phyloP scores from a whole-genome alignment of 1,140 invertebrate genomes.

The Amyelois transitella region DNA sequence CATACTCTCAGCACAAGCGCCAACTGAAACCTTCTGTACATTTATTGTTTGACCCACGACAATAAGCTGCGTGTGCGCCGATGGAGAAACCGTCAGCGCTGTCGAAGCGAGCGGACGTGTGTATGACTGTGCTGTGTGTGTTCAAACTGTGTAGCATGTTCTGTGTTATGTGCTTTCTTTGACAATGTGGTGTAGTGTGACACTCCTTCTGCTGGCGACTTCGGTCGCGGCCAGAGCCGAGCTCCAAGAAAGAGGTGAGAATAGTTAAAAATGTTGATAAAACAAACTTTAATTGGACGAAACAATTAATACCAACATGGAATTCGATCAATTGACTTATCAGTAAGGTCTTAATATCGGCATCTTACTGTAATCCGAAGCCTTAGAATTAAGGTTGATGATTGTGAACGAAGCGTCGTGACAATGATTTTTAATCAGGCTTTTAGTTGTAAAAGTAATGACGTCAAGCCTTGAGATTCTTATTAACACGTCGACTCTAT shows the following conservation, averaged over 20 bases:
- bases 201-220: constrained; percentile 28
- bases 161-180: constrained; percentile 31
- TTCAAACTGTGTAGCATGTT: constrained; percentile 48
- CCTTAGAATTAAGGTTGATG: too few species aligned
- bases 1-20: too few species aligned
- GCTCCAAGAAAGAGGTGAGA: constrained; percentile 55
- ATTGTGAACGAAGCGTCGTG: too few species aligned
- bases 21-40: constrained; percentile 11
- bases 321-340: background rate
- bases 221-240: constrained; percentile 36
- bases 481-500: background rate
- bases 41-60: constrained; percentile 23
- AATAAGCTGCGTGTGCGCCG: constrained; percentile 35
- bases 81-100: constrained; percentile 29
- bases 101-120: constrained; percentile 39
- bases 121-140: constrained; percentile 21
- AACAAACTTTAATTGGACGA: background rate
- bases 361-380: too few species aligned
- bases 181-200: constrained; percentile 39
- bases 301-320: background rate
- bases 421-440: background rate
- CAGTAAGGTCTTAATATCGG: background rate
- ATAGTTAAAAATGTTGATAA: background rate
- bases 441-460: background rate
- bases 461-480: background rate